Base-by-base conservation (phyloP, 1,140 invertebrate genomes). In the Hestina assimilis region DNA sequence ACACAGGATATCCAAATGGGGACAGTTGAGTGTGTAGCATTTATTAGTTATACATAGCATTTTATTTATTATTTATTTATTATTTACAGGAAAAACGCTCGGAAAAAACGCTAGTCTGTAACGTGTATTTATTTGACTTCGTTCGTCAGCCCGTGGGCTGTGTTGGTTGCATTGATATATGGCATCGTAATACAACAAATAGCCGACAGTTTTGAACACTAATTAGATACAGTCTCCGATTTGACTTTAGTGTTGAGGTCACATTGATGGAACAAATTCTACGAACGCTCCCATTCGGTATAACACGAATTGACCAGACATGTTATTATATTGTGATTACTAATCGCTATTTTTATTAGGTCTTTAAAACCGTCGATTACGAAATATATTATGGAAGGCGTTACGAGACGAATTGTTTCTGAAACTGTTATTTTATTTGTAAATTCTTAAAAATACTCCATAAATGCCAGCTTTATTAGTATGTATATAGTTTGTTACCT, bases 291-390 rank as follows among this genome's bases (percentile, higher is more conserved):
- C 63, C 59, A 66, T 67, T 72, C 60, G 61, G 67, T 56, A 66
- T 63, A 54, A 67, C 28, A 48, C 42, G 28, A 62, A 47, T 45
- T 50, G 46, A 45, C 52, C 66, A 73, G 55, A 70, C 74, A 28
- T 75, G 59, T 71, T 72, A 72, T 78, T 80, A 72, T 72, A 51
- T 69, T 28, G 59, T 59, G 48, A 75, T 72, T 68, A 76, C 55
- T 63, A 64, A 63, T 60, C 47, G 20, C 40, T 53, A 45, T 58
- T 51, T 33, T 43, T 58, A 56, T 40, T 56, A 48, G 35, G 29
- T n/a, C 45, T 26, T 33, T 41, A 29, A 21, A 46, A 15, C 6
- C 23, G 41, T 43, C 15, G 21, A 43, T 23, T 21, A 23, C 41
- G 23, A 43, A 24, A 23, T 12, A 23, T 26, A 28, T 28, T 28